Evolutionary conservation across 2,797 vertebrate genomes (phyloP).

Genomic region (Alauda arvensis): DNA sequence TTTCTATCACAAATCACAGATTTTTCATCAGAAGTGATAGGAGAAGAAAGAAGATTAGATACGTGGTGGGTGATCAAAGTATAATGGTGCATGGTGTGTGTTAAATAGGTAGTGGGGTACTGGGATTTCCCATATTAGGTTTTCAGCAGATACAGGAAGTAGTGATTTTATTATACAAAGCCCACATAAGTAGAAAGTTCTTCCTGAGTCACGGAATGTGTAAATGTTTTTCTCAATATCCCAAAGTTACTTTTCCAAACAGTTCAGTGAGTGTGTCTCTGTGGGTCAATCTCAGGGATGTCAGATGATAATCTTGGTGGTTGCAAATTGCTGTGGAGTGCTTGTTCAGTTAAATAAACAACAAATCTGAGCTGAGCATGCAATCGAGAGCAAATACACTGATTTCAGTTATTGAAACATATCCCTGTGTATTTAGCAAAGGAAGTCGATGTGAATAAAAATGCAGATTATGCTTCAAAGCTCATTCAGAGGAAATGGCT

Average conservation of each 20-base stretch:
- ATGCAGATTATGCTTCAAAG: neutral
- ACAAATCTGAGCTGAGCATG: neutral
- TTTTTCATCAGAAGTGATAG: neutral
- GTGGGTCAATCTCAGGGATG: neutral
- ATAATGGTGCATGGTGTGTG: neutral
- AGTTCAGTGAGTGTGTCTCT: neutral
- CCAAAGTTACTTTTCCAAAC: neutral
- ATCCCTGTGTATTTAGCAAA: neutral
- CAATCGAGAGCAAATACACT: neutral
- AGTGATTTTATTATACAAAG: neutral
- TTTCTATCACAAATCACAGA: neutral
- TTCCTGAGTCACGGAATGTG: neutral
- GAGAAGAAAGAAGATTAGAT: neutral
- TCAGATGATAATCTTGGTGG: neutral
- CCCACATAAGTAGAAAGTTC: neutral
- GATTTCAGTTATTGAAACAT: neutral
- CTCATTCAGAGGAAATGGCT: neutral
- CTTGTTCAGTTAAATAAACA: neutral
- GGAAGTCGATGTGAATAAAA: neutral
- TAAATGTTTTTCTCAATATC: neutral
- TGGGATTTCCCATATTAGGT: accelerated
- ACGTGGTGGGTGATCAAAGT: neutral
- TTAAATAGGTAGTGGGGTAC: neutral
- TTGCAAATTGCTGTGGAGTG: neutral
- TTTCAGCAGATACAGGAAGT: neutral